These are phyloP conservation scores for Thera britannica DNA, from an alignment of 2,888 invertebrate genomes.

Conservation along the genomic window DNA sequence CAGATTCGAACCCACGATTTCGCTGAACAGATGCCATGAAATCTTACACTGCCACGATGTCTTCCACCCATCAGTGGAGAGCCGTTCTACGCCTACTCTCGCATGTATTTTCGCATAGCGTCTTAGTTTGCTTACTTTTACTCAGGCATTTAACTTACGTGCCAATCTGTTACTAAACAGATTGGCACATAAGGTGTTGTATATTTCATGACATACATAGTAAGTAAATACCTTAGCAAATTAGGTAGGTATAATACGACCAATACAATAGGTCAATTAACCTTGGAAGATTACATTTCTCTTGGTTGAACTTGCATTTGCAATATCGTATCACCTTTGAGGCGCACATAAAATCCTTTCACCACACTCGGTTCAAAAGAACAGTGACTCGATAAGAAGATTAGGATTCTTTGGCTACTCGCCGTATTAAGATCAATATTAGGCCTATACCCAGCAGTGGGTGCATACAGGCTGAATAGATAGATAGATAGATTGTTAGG, in stretches of 20 bases:
- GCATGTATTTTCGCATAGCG: conserved; percentile 37
- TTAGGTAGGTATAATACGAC: conserved; percentile 7
- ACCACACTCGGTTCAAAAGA: too few species aligned
- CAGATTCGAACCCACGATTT: too few species aligned
- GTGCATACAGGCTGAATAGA: too few species aligned
- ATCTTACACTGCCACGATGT: too few species aligned
- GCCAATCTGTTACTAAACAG: conserved; percentile 61
- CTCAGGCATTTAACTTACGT: conserved; percentile 55
- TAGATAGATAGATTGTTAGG: too few species aligned
- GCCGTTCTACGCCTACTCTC: neutral
- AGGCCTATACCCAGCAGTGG: too few species aligned
- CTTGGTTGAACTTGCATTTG: neutral
- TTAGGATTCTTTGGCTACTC: too few species aligned
- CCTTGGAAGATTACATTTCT: conserved; percentile 17
- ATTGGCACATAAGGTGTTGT: conserved; percentile 56
- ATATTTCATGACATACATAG: conserved; percentile 41
- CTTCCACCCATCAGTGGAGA: too few species aligned
- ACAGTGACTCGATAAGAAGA: too few species aligned
- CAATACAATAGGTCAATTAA: conserved; percentile 3
- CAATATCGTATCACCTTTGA: neutral
- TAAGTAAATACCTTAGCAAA: conserved; percentile 1
- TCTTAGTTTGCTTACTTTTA: conserved; percentile 50
- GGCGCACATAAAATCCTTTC: too few species aligned
- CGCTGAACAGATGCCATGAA: too few species aligned
- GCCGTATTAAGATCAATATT: neutral